Base-by-base conservation (phyloP, 2,888 invertebrate species). In the Emmelina monodactyla region DNA sequence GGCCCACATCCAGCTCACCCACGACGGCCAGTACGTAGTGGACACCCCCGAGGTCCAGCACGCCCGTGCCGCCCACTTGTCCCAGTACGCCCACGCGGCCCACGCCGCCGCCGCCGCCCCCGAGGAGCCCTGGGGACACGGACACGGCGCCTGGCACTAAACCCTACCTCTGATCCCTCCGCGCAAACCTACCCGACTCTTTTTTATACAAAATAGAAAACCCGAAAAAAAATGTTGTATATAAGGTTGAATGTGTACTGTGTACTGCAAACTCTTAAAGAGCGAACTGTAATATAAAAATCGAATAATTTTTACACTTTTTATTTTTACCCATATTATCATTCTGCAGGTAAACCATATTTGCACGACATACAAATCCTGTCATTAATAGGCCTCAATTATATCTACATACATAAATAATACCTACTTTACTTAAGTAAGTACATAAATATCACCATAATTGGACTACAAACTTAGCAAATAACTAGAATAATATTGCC, bases 21-120 rank as follows among this genome's bases (percentile, higher is more conserved):
- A 78, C 58, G 79, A 79, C 55, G 79, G 78, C 14, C 78, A 78
- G 47, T 78, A 69, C 70, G 76, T 79, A 14, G 72, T 76, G 0
- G 79, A 79, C 62, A 78, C 79, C 37, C 79, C 78, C 37, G 78
- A 78, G 52, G 79, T 79, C 1, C 76, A 78, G 33, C 79, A 79
- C 61, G 78, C 79, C 11, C 63, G 78, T 37, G 75, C 76, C 33
- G 64, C 70, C 19, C 78, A 79, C 51, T 56, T 75, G 2, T 51
- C 63, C 38, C 78, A 78, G 42, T 76, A 64, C 61, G 69, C 76
- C 10, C 75, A 65, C 60, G 70, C 78, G 7, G 62, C 60, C 44
- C 73, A 71, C 53, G 76, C 71, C 40, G 79, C 79, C 42, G 79
- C 79, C 33, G 45, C 78, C 37, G 47, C 75, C 15, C 78, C 79